Percentiles rank a stretch among this genome's conserved stretches.
These are phyloP conservation scores for Eclectus roratus DNA, from an alignment of 2,113 vertebrate species.

Conservation along the genomic window DNA sequence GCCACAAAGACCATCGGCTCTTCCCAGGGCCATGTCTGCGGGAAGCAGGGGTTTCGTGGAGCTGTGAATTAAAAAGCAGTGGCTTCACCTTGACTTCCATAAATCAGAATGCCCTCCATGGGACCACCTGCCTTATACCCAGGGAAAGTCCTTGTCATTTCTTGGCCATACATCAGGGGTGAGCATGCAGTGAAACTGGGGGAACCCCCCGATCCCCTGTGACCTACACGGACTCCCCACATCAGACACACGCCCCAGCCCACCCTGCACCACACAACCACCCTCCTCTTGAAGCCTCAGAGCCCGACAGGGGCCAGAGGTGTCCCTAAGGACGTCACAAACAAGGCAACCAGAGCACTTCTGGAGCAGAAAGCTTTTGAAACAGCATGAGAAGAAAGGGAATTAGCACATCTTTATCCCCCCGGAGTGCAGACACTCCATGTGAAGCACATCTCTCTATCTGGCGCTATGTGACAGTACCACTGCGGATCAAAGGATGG, in stretches of 20 bases:
- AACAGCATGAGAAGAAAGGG: neutral
- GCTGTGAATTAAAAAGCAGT: neutral
- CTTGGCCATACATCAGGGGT: rapidly evolving
- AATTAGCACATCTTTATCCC: neutral
- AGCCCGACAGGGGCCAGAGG: neutral
- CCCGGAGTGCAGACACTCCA: neutral
- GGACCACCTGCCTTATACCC: rapidly evolving
- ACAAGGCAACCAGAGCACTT: neutral
- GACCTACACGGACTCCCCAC: neutral
- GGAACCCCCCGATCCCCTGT: rapidly evolving
- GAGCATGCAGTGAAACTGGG: neutral
- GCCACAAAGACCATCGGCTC: neutral
- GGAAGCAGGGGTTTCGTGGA: neutral
- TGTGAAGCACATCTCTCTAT: neutral
- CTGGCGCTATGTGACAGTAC: neutral
- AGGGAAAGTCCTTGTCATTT: neutral
- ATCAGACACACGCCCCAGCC: neutral
- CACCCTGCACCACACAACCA: rapidly evolving
- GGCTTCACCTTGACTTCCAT: neutral
- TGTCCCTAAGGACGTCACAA: neutral
- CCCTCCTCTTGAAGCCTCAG: neutral
- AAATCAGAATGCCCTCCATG: rapidly evolving
- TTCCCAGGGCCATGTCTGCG: rapidly evolving
- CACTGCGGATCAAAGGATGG: neutral
- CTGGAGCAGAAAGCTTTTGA: neutral